Evolutionary conservation across 2,888 invertebrate genomes (phyloP).

Genomic region (Hanleya hanleyi): DNA sequence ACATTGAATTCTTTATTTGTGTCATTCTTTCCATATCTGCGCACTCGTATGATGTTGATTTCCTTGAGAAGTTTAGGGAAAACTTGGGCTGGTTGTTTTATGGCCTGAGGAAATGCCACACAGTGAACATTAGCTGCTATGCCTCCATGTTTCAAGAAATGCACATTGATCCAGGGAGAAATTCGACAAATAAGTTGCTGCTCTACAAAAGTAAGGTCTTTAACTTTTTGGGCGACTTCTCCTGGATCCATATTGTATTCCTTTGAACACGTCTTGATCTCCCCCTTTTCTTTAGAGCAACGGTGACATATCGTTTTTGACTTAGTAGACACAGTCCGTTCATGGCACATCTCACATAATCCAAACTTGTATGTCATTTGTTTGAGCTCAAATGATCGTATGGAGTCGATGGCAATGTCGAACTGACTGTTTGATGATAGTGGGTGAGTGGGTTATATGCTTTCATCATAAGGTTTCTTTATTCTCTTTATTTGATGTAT

Average conservation of each 20-base stretch:
- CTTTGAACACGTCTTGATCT: conserved; percentile 34
- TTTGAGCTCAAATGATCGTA: too few species aligned
- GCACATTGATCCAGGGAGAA: conserved; percentile 17
- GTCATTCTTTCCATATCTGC: too few species aligned
- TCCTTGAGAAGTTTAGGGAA: too few species aligned
- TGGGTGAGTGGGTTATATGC: neutral
- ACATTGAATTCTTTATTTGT: too few species aligned
- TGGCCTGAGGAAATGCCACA: conserved; percentile 19
- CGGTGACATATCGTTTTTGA: conserved; percentile 14
- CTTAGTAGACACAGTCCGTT: neutral
- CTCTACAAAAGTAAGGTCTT: conserved; percentile 7
- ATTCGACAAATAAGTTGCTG: conserved; percentile 20
- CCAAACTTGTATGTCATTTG: too few species aligned
- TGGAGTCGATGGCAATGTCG: conserved; percentile 16
- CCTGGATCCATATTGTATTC: conserved; percentile 34
- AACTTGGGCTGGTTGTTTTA: too few species aligned
- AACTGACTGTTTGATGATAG: neutral
- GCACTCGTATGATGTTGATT: too few species aligned
- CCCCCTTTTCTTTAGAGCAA: too few species aligned
- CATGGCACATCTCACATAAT: too few species aligned
- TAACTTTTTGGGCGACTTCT: conserved; percentile 2
- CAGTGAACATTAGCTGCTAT: too few species aligned
- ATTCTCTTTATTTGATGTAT: too few species aligned
- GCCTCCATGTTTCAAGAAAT: conserved; percentile 20
- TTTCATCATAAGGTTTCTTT: too few species aligned